Percentiles rank a stretch among this genome's conserved stretches.
phyloP scores from a whole-genome alignment of 2,797 vertebrate genomes.

The Chiroxiphia lanceolata region DNA sequence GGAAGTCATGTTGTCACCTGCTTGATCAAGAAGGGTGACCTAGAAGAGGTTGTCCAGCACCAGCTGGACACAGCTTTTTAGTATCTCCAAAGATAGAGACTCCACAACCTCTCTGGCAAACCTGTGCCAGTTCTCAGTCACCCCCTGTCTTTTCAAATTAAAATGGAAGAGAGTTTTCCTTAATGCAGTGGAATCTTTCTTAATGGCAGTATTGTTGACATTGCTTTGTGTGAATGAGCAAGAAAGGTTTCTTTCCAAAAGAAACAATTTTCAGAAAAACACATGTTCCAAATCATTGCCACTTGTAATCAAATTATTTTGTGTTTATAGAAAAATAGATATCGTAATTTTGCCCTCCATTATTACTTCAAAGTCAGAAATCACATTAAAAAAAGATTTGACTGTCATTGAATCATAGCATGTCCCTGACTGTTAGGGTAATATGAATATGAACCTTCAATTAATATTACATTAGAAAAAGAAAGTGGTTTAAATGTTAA shows the following conservation, averaged over 20 bases:
- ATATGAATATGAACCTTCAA: background rate
- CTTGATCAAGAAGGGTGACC: background rate
- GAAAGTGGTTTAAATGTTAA: background rate
- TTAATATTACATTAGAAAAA: background rate
- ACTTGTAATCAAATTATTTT: background rate
- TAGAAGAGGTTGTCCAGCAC: background rate
- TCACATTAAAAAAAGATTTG: background rate
- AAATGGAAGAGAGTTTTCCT: background rate
- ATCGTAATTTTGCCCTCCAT: background rate
- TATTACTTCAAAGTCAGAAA: background rate
- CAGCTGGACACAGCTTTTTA: background rate
- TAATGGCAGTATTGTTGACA: constrained; percentile 85
- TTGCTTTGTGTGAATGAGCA: constrained; percentile 82
- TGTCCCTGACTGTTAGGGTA: background rate
- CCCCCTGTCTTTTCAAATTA: background rate
- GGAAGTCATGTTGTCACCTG: accelerated
- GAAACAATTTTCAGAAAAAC: constrained; percentile 80
- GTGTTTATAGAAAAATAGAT: background rate
- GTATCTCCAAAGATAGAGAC: too few species aligned
- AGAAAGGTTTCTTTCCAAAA: constrained; percentile 53
- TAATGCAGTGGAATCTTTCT: constrained; percentile 63
- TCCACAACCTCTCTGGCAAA: background rate
- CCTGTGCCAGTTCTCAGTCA: background rate
- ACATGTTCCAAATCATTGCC: background rate
- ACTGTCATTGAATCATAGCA: background rate